These are phyloP conservation scores for Acrocyrtus sp. DNA, from an alignment of 2,888 invertebrate species.

Conservation along the genomic window DNA sequence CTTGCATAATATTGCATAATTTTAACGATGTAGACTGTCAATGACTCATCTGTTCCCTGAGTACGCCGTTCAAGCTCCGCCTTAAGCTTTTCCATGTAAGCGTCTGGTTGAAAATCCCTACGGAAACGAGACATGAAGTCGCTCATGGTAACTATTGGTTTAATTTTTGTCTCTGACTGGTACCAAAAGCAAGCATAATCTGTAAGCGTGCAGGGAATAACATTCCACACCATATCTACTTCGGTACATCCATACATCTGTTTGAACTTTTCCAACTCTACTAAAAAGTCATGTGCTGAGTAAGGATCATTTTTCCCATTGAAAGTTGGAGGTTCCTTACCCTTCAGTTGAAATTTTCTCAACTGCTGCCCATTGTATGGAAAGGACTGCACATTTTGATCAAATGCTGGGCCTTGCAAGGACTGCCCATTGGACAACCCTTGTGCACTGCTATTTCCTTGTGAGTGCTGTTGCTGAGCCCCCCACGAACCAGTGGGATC, in stretches of 20 bases:
- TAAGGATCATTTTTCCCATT: neutral
- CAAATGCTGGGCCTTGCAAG: too few species aligned
- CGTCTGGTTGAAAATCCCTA: neutral
- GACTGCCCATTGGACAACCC: too few species aligned
- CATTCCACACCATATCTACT: neutral
- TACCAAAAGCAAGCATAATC: slow-evolving; percentile 8
- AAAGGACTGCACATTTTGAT: too few species aligned
- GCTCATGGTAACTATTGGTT: neutral
- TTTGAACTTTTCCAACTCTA: slow-evolving; percentile 9
- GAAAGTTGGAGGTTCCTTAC: slow-evolving; percentile 9
- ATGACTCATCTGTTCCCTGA: slow-evolving; percentile 5
- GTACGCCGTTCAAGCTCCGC: slow-evolving; percentile 3
- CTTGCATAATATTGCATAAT: slow-evolving; percentile 7
- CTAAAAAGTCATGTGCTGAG: slow-evolving; percentile 14
- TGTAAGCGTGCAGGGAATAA: neutral
- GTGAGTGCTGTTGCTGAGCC: too few species aligned
- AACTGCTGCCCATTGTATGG: too few species aligned
- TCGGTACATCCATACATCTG: neutral
- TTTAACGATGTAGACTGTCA: neutral
- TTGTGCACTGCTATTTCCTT: too few species aligned
- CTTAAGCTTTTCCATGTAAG: slow-evolving; percentile 1
- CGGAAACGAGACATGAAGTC: slow-evolving; percentile 5
- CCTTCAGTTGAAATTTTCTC: too few species aligned
- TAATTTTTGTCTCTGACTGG: neutral
- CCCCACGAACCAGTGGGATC: too few species aligned